A percentile compares a stretch with the other conserved stretches of the same genome.
phyloP scores from a whole-genome alignment of 1,140 invertebrate species.

The Latrodectus geometricus region DNA sequence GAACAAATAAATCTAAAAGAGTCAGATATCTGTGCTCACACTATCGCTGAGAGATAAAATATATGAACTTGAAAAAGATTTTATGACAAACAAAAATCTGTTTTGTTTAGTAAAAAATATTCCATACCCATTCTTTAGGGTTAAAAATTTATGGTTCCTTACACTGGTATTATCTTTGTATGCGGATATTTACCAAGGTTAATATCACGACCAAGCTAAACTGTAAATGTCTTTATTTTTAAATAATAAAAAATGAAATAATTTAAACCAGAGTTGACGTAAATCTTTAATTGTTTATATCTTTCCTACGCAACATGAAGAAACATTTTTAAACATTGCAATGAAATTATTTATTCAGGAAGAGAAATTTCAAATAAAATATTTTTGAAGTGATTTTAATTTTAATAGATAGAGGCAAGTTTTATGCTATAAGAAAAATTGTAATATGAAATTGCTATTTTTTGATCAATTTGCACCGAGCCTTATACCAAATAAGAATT shows the following conservation, averaged over 20 bases:
- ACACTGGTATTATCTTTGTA: constrained; percentile 2
- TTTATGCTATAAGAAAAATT: no score
- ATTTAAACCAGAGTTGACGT: no score
- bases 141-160: background rate
- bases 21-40: background rate
- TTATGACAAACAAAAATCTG: background rate
- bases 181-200: constrained; percentile 1
- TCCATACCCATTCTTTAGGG: background rate
- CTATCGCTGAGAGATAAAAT: background rate
- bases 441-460: no score
- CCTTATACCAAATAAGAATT: no score
- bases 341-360: no score
- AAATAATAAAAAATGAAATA: background rate
- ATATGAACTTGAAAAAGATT: constrained; percentile 21
- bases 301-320: no score
- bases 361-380: no score
- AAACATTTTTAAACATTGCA: no score
- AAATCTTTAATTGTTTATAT: no score
- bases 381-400: no score
- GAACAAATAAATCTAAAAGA: background rate
- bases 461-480: no score
- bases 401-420: no score
- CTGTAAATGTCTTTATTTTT: background rate
- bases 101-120: background rate
- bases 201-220: background rate